Evolutionary conservation across 2,888 invertebrate genomes (phyloP).

Genomic region (Drosophila cognata): DNA sequence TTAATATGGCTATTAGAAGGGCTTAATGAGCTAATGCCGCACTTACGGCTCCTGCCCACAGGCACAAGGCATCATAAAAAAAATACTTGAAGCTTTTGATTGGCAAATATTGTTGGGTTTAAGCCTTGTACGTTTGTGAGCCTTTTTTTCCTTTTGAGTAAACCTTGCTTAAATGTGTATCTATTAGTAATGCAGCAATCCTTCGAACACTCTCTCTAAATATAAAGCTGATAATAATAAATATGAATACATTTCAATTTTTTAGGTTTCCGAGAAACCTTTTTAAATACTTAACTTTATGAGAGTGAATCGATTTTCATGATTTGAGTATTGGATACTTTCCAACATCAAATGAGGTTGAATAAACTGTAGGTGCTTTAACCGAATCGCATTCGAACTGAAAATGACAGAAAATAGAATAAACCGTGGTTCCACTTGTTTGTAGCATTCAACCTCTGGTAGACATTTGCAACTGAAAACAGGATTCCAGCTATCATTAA

Average conservation of each 20-base stretch:
- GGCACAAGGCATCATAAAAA: slow-evolving; percentile 1
- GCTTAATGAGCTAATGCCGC: slow-evolving; percentile 28
- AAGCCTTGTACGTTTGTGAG: background rate
- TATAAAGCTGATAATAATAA: background rate
- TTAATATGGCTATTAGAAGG: slow-evolving; percentile 51
- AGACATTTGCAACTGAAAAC: background rate
- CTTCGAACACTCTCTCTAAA: background rate
- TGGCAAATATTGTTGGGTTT: background rate
- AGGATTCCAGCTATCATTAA: slow-evolving; percentile 41
- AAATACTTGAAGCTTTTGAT: slow-evolving; percentile 2
- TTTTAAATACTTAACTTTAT: background rate
- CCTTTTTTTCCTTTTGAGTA: background rate
- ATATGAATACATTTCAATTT: background rate
- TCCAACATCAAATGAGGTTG: background rate
- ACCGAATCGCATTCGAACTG: background rate
- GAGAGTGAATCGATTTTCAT: background rate
- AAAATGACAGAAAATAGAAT: background rate
- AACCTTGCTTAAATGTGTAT: background rate
- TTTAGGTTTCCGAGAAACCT: background rate
- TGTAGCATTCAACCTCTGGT: slow-evolving; percentile 3
- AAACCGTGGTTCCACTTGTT: slow-evolving; percentile 4
- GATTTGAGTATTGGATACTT: background rate
- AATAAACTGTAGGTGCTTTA: background rate
- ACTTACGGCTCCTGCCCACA: background rate
- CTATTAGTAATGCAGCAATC: background rate